phyloP scores from a whole-genome alignment of 2,113 vertebrate species.

The Aramus guarauna region DNA sequence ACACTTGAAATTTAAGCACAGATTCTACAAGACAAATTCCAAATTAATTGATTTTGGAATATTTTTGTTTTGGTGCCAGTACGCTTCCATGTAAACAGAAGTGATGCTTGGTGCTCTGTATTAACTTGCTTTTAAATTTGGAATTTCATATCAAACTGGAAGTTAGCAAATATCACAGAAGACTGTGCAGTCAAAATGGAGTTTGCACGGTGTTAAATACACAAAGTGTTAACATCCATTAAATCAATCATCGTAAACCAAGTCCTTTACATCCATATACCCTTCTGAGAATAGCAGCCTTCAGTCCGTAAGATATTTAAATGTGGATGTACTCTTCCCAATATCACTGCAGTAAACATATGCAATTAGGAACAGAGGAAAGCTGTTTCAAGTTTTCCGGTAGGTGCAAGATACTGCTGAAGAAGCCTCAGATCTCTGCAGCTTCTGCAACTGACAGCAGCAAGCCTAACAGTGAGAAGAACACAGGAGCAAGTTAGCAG shows the following conservation, averaged over 20 bases:
- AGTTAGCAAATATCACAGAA: neutral
- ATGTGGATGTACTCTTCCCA: neutral
- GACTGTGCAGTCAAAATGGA: neutral
- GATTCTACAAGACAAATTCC: neutral
- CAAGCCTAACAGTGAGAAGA: neutral
- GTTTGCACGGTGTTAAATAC: neutral
- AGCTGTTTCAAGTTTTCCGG: neutral
- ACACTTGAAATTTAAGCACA: neutral
- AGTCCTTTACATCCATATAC: neutral
- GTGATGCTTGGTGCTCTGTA: neutral
- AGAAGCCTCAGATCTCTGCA: neutral
- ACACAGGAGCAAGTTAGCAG: neutral
- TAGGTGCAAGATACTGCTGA: neutral
- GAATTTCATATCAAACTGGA: neutral
- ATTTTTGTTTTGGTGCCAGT: neutral
- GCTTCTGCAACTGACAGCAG: neutral
- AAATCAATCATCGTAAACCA: neutral
- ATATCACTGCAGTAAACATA: neutral
- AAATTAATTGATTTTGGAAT: neutral
- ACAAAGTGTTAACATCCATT: neutral
- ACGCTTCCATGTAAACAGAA: neutral
- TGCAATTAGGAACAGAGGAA: neutral
- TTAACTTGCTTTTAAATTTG: neutral
- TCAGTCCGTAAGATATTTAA: neutral
- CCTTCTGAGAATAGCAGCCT: neutral